Base-by-base conservation (phyloP, 2,888 invertebrate species). In the Prosopocoilus inquinatus region DNA sequence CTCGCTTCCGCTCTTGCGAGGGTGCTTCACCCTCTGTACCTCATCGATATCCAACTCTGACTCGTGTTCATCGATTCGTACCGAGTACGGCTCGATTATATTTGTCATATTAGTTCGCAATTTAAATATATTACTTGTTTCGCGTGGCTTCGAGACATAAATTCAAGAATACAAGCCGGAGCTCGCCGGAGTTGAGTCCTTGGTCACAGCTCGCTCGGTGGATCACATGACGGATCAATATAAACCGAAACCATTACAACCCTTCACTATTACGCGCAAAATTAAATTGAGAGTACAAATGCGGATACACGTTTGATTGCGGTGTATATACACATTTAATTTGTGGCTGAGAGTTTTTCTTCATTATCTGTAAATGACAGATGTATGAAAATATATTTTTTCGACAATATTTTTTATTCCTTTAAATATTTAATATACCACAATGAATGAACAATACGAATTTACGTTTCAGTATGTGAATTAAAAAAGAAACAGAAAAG, bases 201-300 rank as follows among this genome's bases (percentile, higher is more conserved):
- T 43, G 54, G 48, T 51, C 50, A 52, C 53, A 55, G 50, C 57
- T 57, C 52, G 50, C 28, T 48, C 47, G 35, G 48, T 48, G 59
- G 55, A 47, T 35, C 59, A 61, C 58, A 59, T 64, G 61, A 61
- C 59, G 64, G 62, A 65, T 64, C 65, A 65, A 67, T 67, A 60
- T 57, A 59, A 63, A 52, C 57, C 57, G 51, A 61, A 60, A 53
- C 64, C 62, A 59, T 66, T 63, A 60, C 63, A 64, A 63, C 67
- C 64, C 64, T 65, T 66, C 63, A 62, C 62, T 60, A 56, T 57
- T 60, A 58, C 59, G 61, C 53, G 62, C 61, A 52, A 59, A 64
- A 65, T 67, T 67, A 66, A 67, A 67, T 67, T 64, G 67, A 66
- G 67, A 67, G 66, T 66, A 66, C 64, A 64, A 66, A 67, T 66